Base-by-base conservation (phyloP, 1,140 invertebrate species). In the Drosophila rufa region DNA sequence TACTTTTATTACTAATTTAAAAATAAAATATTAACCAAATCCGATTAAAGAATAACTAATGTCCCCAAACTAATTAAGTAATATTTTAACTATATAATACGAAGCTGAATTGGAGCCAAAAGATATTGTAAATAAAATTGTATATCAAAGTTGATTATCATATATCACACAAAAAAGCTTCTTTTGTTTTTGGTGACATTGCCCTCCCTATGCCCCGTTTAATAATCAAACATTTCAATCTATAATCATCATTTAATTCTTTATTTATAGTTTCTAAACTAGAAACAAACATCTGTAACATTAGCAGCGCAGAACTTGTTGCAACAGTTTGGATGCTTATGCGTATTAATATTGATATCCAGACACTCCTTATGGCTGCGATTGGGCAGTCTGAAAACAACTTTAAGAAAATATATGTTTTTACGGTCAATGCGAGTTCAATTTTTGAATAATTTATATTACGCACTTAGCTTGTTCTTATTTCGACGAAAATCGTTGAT, bases 391-490 rank as follows among this genome's bases (percentile, higher is more conserved):
- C 42, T 36, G 0, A 68, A 38, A 5, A 77, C 8, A 9, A 14
- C 75, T 75, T 11, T 22, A 64, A 38, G 19, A 33, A 9, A 42
- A 25, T 14, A 15, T 9, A 7, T 5, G n/a, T 11, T 1, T 33
- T 11, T 38, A n/a, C 11, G 30, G 30, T 53, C 3, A 53, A 4
- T 15, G 1, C 9, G 6, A 45, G 27, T 40, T 1, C 0, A 22
- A 22, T n/a, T 17, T n/a, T 11, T 3, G 1, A 8, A 3, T 9
- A 22, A 3, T 12, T 27, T 2, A 6, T 22, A 2, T 9, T 12
- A 77, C 75, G 22, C 60, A 77, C 75, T 7, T 17, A 77, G 43
- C 27, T 77, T 77, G 12, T 50, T 60, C 11, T 36, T 55, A 2
- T 5, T 5, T 3, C 3, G 11, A 2, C 75, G 74, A 12, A 2